These are phyloP conservation scores for Caenorhabditis zanzibari DNA, from an alignment of 2,888 invertebrate species.

Conservation along the genomic window DNA sequence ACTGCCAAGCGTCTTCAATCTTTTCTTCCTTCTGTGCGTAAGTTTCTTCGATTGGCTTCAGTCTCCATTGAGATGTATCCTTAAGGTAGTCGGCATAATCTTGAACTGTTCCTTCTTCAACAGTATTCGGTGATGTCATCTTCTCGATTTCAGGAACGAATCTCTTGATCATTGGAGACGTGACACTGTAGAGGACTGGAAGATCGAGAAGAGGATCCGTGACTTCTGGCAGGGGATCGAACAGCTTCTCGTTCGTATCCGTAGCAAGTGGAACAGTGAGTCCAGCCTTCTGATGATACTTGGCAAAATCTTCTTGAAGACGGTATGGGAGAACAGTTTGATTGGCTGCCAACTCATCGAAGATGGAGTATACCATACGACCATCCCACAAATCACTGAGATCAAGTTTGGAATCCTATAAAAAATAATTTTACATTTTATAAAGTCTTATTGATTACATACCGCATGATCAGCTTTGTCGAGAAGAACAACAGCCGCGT, in stretches of 20 bases:
- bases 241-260: slow-evolving; percentile 78
- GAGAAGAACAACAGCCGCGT: slow-evolving; percentile 67
- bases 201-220: slow-evolving; percentile 67
- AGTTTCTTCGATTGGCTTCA: slow-evolving; percentile 76
- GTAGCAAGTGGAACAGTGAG: slow-evolving; percentile 77
- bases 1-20: slow-evolving; percentile 74
- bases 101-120: slow-evolving; percentile 67
- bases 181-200: slow-evolving; percentile 73
- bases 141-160: slow-evolving; percentile 75
- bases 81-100: slow-evolving; percentile 74
- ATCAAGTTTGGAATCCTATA: slow-evolving; percentile 59
- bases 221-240: slow-evolving; percentile 73
- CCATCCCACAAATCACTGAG: slow-evolving; percentile 82
- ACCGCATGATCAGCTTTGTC: slow-evolving; percentile 70
- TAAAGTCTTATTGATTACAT: background rate
- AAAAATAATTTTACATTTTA: background rate
- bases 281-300: slow-evolving; percentile 75
- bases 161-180: slow-evolving; percentile 74
- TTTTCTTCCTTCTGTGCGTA: slow-evolving; percentile 76
- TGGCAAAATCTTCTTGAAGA: slow-evolving; percentile 80
- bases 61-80: slow-evolving; percentile 75
- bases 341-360: slow-evolving; percentile 71
- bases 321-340: slow-evolving; percentile 79
- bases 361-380: slow-evolving; percentile 78
- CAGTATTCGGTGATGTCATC: slow-evolving; percentile 62